Evolutionary conservation across 2,797 vertebrate species (phyloP).

Genomic region (Glyptemys insculpta): DNA sequence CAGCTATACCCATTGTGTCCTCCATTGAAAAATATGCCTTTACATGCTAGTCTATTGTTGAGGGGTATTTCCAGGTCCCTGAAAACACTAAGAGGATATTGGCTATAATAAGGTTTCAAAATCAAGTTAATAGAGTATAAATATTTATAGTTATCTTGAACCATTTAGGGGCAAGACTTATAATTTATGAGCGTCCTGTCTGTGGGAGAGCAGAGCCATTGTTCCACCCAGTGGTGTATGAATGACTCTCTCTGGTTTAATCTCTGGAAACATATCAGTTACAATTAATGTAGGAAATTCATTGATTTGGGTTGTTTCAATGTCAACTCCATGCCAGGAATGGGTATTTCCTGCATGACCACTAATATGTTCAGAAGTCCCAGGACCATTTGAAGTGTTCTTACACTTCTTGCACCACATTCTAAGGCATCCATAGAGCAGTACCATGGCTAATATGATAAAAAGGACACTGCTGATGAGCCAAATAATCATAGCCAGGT

Average conservation of each 20-base stretch:
- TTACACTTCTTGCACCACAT: neutral
- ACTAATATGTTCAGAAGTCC: neutral
- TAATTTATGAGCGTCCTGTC: neutral
- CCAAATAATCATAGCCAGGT: neutral
- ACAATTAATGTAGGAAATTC: neutral
- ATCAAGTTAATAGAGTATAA: neutral
- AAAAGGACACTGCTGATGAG: neutral
- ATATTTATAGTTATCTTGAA: neutral
- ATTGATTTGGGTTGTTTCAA: neutral
- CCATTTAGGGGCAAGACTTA: neutral
- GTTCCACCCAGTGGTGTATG: neutral
- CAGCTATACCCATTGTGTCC: neutral
- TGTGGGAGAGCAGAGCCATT: neutral
- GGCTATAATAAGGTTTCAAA: neutral
- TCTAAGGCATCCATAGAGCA: neutral
- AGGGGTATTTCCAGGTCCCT: neutral
- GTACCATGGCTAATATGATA: neutral
- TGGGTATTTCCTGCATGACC: neutral
- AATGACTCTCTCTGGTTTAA: neutral
- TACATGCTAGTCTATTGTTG: neutral
- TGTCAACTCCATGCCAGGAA: neutral
- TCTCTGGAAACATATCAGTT: neutral
- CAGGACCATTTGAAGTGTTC: neutral
- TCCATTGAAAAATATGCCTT: neutral
- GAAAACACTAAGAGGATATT: neutral